Evolutionary conservation across 2,888 invertebrate species (phyloP).

Genomic region (Leptinotarsa haldemani): DNA sequence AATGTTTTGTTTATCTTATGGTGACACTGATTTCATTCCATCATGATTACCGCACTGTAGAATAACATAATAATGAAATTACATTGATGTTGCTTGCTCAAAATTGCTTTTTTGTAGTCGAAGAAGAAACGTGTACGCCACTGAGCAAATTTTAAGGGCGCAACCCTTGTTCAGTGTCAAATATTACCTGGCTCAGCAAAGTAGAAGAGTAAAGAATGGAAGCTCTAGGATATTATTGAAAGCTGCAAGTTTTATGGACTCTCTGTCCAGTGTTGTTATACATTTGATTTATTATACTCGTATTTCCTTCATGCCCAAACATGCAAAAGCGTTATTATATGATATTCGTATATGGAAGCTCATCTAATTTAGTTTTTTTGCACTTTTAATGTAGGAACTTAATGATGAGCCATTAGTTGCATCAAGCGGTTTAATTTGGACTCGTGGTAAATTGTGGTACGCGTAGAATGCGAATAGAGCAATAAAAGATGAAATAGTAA

Average conservation of each 20-base stretch:
- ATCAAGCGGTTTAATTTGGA: no score
- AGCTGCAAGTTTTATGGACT: not conserved
- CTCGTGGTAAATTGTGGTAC: no score
- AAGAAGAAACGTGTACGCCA: not conserved
- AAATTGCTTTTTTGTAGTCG: not conserved
- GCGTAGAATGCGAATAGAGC: no score
- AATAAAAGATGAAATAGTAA: no score
- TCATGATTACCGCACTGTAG: no score
- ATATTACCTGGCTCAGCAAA: conserved; percentile 1
- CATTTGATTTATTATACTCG: not conserved
- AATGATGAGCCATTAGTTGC: no score
- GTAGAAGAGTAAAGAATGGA: not conserved
- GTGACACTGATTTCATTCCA: no score
- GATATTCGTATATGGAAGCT: not conserved
- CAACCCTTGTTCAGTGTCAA: not conserved
- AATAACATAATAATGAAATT: no score
- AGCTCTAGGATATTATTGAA: not conserved
- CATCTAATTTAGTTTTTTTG: no score
- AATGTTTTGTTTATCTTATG: no score
- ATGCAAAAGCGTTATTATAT: not conserved
- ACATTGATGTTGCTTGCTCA: not conserved
- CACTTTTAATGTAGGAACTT: no score
- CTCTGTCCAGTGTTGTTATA: not conserved
- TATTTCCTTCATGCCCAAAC: not conserved
- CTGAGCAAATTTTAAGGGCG: not conserved